Conservation (phyloP, 2,797 vertebrate species). For the Sebastes hubbsi region DNA sequence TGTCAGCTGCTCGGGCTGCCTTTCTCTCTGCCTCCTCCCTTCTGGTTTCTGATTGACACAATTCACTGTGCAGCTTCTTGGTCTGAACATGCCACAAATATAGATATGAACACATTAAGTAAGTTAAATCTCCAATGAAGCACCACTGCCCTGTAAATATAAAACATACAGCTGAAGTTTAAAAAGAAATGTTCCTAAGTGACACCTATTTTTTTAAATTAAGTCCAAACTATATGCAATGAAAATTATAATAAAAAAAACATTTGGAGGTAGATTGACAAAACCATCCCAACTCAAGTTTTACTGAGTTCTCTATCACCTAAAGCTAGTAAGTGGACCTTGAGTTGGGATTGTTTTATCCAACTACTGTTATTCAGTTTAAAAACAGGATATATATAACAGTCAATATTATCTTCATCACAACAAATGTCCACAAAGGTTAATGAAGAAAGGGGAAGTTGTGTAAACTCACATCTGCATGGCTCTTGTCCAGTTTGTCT, state of each 20-base stretch:
- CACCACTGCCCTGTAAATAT: not conserved
- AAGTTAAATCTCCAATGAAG: not conserved
- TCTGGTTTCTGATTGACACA: slow-evolving; percentile 72
- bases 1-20: slow-evolving; percentile 49
- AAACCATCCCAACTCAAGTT: not conserved
- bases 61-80: slow-evolving; percentile 71
- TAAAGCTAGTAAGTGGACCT: not conserved
- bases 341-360: not conserved
- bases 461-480: slow-evolving; percentile 69
- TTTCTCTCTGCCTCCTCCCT: slow-evolving; percentile 66
- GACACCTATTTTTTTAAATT: not conserved
- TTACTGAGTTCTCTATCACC: not conserved
- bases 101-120: not conserved
- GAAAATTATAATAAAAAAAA: not conserved
- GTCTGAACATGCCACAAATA: slow-evolving; percentile 57
- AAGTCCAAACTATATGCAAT: not conserved
- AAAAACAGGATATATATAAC: not conserved
- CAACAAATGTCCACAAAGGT: not conserved
- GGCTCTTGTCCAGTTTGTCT: slow-evolving; percentile 75
- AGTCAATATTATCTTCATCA: not conserved
- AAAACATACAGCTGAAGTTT: not conserved
- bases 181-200: not conserved
- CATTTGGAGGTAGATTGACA: not conserved
- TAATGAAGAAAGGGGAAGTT: not conserved
- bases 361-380: not conserved